Evolutionary conservation across 2,113 vertebrate species (phyloP), one percentile per base, ranked within the genome.

Genomic region (Pomatostomus ruficeps): DNA sequence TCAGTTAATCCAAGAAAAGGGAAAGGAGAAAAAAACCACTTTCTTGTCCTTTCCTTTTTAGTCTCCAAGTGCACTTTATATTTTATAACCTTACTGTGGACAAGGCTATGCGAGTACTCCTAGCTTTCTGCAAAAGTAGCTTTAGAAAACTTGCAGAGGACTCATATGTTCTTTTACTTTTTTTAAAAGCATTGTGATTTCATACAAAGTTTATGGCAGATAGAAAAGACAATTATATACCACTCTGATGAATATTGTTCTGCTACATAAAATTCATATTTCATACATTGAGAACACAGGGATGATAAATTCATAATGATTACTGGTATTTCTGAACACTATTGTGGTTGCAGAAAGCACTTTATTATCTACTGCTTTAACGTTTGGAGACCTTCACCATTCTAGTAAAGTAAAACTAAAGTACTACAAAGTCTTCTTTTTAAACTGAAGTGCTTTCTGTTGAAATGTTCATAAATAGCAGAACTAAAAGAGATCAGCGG

Each of bases 181-280:
- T 15, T 25, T 3, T 2, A 28, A 85, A 82, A 70, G 12, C 17
- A 51, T 19, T 70, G 24, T 73, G 33, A 88, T 89, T 96, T 94
- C 48, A 66, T 57, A 77, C 36, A 51, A 95, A 76, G 38, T 95
- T 95, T 95, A 91, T 92, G 51, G 59, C 18, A 88, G 40, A 62
- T 29, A 86, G 14, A 77, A 88, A 93, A 95, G 42, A 17, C 88
- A 54, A 76, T 91, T 92, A 78, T 73, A 92, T 66, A 93, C 46
- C n/a, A 71, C 31, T 85, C 23, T 70, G 71, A 76, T 77, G 31
- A 95, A 92, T 78, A 77, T 2, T 10, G 57, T 91, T 92, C 86
- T 92, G 40, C 31, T 74, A 73, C 66, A 85, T 85, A 92, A 89
- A 89, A 89, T 73, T 89, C 12, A 12, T 85, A 87, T 96, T 95